These are phyloP conservation scores for Hydropsyche tenuis DNA, from an alignment of 1,140 invertebrate genomes.

Conservation along the genomic window DNA sequence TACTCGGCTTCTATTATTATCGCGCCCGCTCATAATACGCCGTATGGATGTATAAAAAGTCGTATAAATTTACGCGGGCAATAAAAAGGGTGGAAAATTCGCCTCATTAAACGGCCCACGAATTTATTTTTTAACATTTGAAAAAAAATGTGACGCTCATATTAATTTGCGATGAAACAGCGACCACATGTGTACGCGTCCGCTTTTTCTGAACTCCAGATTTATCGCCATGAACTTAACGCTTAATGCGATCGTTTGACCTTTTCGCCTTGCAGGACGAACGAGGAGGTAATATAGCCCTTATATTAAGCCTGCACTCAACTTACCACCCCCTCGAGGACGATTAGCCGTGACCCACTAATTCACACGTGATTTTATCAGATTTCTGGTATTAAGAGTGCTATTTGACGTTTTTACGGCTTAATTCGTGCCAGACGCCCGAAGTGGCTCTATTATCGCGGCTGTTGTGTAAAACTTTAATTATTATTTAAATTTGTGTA, in stretches of 20 bases:
- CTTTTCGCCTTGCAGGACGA: conserved; percentile 1
- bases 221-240: neutral
- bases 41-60: neutral
- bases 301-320: neutral
- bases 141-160: too few relatives aligned
- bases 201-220: neutral
- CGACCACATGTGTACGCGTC: neutral
- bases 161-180: too few relatives aligned
- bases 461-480: too few relatives aligned
- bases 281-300: neutral
- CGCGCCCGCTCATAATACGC: neutral
- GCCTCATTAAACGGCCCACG: neutral
- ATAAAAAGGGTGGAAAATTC: conserved; percentile 9
- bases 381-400: too few relatives aligned
- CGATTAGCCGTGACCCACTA: too few relatives aligned
- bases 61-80: neutral
- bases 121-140: too few relatives aligned
- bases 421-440: too few relatives aligned
- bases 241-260: conserved; percentile 8
- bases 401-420: too few relatives aligned
- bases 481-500: too few relatives aligned
- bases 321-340: too few relatives aligned
- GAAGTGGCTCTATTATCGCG: too few relatives aligned
- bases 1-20: conserved; percentile 1
- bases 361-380: too few relatives aligned